Base-by-base conservation (phyloP, 2,888 invertebrate species). In the Eupeodes luniger region DNA sequence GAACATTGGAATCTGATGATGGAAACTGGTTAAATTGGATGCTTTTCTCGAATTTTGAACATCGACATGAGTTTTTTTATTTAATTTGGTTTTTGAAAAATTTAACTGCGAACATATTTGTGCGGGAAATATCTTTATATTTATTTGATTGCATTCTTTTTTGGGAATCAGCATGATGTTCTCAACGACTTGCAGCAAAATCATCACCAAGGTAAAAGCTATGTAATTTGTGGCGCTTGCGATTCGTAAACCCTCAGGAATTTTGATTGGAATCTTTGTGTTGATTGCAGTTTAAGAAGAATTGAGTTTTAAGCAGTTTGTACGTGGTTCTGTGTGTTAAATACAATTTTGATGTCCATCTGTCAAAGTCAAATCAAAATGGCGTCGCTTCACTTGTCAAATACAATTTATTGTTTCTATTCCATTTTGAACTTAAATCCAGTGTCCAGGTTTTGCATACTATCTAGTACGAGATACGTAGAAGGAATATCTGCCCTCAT, bases 81-180 rank as follows among this genome's bases (percentile, higher is more conserved):
- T 53, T 40, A 27, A 27, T 27, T 2, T 27, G 27, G 3, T 27
- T 27, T 62, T 61, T 14, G 40, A n/a, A 64, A 34, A 47, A 27
- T 0, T 47, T 27, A 47, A 44, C 3, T 36, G n/a, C 27, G 36
- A n/a, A 75, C 59, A 77, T 81, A 72, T 81, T 81, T 85, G 61
- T 82, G 84, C 27, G 27, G 40, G 67, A 82, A 77, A 79, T 82
- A 75, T 81, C 85, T 77, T 85, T 62, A 34, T 67, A 19, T 53
- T 69, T 67, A 19, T 53, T 69, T 69, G 59, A 44, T 72, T 72
- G 59, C 44, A 57, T 57, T 69, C 19, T 66, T 55, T 19, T 66
- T 59, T 34, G 5, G 59, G 44, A 16, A 9, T 27, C 27, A 27
- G 27, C 44, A 66, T 49, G 11, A 40, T 55, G 70, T 70, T 55